Percentiles rank a stretch among this genome's conserved stretches.
These are phyloP conservation scores for Nibea coibor DNA, from an alignment of 2,113 vertebrate genomes.

Conservation along the genomic window DNA sequence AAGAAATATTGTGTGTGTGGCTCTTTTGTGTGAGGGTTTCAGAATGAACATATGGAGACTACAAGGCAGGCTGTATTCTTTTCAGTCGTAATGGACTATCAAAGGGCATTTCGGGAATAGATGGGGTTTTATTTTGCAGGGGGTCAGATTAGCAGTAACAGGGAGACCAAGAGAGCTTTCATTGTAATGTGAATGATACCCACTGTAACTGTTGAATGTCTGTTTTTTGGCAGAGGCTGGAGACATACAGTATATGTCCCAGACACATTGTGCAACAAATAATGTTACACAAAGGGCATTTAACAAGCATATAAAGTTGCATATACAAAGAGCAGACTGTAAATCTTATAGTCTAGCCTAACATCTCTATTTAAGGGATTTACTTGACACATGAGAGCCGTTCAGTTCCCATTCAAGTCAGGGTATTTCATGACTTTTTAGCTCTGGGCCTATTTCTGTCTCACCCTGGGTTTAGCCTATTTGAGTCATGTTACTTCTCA, in stretches of 20 bases:
- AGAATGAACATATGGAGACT: slow-evolving; percentile 67
- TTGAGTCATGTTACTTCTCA: slow-evolving; percentile 45
- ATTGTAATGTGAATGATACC: slow-evolving; percentile 33
- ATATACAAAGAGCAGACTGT: slow-evolving; percentile 14
- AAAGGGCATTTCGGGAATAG: slow-evolving; percentile 61
- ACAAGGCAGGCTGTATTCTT: slow-evolving; percentile 65
- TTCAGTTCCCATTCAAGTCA: slow-evolving; percentile 35
- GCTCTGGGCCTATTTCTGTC: slow-evolving; percentile 52
- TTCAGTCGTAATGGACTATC: slow-evolving; percentile 61
- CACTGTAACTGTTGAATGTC: slow-evolving; percentile 51
- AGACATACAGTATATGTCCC: slow-evolving; percentile 14
- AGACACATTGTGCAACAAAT: slow-evolving; percentile 26
- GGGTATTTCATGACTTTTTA: slow-evolving; percentile 42
- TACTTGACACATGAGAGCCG: slow-evolving; percentile 31
- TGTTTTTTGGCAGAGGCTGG: slow-evolving; percentile 11
- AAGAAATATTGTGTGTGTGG: slow-evolving; percentile 45
- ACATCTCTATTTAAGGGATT: slow-evolving; percentile 43
- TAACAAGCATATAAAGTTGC: slow-evolving; percentile 10
- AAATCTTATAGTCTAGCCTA: slow-evolving; percentile 11
- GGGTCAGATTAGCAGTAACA: slow-evolving; percentile 56
- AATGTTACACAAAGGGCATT: slow-evolving; percentile 21
- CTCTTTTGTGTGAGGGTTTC: slow-evolving; percentile 68
- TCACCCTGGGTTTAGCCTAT: slow-evolving; percentile 33
- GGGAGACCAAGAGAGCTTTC: slow-evolving; percentile 37
- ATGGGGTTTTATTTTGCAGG: slow-evolving; percentile 62